Evolutionary conservation across 2,113 vertebrate genomes (phyloP).

Genomic region (Paramisgurnus dabryanus): DNA sequence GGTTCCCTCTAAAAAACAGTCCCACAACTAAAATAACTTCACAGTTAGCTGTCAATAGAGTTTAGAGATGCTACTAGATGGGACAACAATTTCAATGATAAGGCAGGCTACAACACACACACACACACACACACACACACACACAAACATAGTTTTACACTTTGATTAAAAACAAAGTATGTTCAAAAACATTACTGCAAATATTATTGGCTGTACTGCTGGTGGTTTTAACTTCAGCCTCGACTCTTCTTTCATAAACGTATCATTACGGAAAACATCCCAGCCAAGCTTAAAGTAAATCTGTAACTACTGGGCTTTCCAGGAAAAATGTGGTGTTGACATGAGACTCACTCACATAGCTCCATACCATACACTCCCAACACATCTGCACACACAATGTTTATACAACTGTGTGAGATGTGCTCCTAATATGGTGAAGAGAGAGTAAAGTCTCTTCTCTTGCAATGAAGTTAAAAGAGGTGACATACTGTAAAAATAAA

Average conservation of each 20-base stretch:
- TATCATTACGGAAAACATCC: slow-evolving; percentile 21
- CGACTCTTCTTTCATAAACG: neutral
- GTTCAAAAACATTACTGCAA: neutral
- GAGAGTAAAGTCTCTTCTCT: slow-evolving; percentile 11
- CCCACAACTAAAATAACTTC: too few relatives aligned
- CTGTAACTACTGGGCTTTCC: slow-evolving; percentile 6
- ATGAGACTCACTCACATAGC: slow-evolving; percentile 17
- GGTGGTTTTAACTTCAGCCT: slow-evolving; percentile 12
- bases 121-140: too few relatives aligned
- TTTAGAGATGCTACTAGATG: too few relatives aligned
- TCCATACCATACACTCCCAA: neutral
- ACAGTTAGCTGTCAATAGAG: too few relatives aligned
- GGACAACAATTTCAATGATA: too few relatives aligned
- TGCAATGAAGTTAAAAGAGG: neutral
- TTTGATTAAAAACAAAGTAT: too few relatives aligned
- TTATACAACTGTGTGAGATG: slow-evolving; percentile 26
- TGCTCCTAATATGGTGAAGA: slow-evolving; percentile 47
- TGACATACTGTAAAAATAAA: slow-evolving; percentile 27
- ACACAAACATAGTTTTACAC: too few relatives aligned
- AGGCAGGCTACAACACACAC: too few relatives aligned
- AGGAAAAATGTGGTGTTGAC: slow-evolving; percentile 23
- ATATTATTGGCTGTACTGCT: neutral
- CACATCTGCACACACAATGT: slow-evolving; percentile 21
- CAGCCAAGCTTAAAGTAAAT: slow-evolving; percentile 12
- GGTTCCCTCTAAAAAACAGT: neutral